These are phyloP conservation scores for Clarias laeviceps DNA, from an alignment of 2,797 vertebrate species.

Conservation along the genomic window DNA sequence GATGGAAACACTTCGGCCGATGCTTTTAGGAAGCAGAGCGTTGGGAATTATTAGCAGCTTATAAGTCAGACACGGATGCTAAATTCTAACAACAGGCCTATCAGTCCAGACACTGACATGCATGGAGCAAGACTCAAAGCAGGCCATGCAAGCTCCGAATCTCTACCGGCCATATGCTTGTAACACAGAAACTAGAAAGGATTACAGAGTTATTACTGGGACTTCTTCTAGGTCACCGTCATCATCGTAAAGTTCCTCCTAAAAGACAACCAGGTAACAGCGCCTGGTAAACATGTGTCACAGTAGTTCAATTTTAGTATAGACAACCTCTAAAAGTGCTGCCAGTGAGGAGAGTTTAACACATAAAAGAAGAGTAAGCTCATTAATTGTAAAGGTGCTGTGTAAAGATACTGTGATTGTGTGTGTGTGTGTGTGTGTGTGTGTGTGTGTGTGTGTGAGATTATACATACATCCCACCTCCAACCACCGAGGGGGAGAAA, in stretches of 20 bases:
- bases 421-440: not conserved
- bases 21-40: conserved; percentile 6
- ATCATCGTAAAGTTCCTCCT: not conserved
- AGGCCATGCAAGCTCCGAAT: conserved; percentile 44
- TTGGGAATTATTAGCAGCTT: conserved; percentile 14
- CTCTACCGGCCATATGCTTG: conserved; percentile 24
- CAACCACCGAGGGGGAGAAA: conserved; percentile 18
- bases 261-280: not conserved
- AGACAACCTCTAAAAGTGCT: conserved; percentile 40
- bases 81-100: conserved; percentile 36
- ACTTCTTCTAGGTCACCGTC: not conserved
- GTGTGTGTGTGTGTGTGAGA: not conserved
- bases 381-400: not conserved
- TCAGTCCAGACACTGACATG: conserved; percentile 37
- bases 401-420: not conserved
- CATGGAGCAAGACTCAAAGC: conserved; percentile 34
- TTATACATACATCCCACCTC: conserved; percentile 6
- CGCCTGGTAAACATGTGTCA: conserved; percentile 16
- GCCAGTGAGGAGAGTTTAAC: conserved; percentile 16
- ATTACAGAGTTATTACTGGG: conserved; percentile 12
- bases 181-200: not conserved
- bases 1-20: conserved; percentile 4
- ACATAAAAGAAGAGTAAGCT: conserved; percentile 1
- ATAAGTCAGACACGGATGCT: conserved; percentile 18
- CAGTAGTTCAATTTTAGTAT: conserved; percentile 33